These are phyloP conservation scores for Caenorhabditis wallacei DNA, from an alignment of 2,888 invertebrate species.

Conservation along the genomic window DNA sequence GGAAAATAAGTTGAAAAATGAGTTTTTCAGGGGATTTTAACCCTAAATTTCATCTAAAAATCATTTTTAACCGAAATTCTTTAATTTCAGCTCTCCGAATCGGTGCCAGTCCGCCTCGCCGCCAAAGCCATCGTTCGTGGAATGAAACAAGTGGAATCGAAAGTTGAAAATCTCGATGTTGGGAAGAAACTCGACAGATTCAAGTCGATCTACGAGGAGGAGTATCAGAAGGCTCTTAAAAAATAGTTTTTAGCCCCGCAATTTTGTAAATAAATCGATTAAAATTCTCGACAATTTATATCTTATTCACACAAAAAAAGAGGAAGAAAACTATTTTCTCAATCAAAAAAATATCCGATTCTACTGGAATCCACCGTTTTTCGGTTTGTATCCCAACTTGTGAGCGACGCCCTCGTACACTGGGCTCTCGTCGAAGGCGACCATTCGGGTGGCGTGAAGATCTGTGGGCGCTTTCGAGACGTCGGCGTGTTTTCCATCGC, in stretches of 20 bases:
- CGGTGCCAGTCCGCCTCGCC: constrained; percentile 66
- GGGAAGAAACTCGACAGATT: constrained; percentile 61
- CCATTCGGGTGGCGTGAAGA: constrained; percentile 68
- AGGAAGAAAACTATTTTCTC: not conserved
- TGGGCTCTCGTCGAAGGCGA: constrained; percentile 74
- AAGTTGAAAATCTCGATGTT: constrained; percentile 62
- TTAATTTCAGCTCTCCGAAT: constrained; percentile 67
- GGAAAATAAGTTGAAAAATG: too few species aligned
- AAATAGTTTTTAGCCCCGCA: constrained; percentile 48
- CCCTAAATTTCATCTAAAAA: too few species aligned
- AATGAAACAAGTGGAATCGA: constrained; percentile 67
- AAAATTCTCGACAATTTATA: constrained; percentile 17
- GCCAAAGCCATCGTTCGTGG: constrained; percentile 72
- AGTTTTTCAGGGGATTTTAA: not conserved
- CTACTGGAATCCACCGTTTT: constrained; percentile 78
- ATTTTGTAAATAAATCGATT: not conserved
- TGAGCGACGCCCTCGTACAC: constrained; percentile 81
- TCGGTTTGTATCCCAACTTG: constrained; percentile 78
- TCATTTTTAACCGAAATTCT: too few species aligned
- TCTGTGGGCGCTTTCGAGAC: constrained; percentile 70
- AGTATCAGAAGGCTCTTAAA: constrained; percentile 72
- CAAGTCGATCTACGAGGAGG: constrained; percentile 69
- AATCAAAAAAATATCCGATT: constrained; percentile 14
- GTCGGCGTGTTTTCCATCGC: constrained; percentile 94
- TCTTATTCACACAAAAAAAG: constrained; percentile 21